phyloP scores from a whole-genome alignment of 2,888 invertebrate genomes.

The Nesidiocoris tenuis region DNA sequence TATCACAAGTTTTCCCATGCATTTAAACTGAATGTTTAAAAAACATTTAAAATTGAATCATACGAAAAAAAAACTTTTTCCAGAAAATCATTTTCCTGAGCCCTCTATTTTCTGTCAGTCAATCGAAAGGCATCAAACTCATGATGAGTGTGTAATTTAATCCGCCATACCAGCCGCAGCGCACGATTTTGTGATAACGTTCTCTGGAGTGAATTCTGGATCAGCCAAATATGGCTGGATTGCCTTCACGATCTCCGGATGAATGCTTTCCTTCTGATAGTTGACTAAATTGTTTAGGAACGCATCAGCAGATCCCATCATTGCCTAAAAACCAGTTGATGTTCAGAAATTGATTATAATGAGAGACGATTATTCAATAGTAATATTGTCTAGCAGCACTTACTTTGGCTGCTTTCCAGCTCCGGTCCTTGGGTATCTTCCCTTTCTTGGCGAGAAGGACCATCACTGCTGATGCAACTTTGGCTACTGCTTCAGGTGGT shows the following conservation, averaged over 20 bases:
- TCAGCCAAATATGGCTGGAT: constrained; percentile 64
- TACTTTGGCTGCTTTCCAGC: constrained; percentile 87
- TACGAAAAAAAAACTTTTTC: neutral
- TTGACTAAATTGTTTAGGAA: constrained; percentile 79
- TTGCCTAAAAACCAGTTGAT: constrained; percentile 58
- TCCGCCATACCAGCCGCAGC: constrained; percentile 71
- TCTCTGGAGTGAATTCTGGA: constrained; percentile 80
- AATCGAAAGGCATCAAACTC: too few species aligned
- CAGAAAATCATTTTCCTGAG: neutral
- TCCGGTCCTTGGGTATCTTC: constrained; percentile 85
- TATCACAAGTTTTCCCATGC: neutral
- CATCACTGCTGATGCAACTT: constrained; percentile 82
- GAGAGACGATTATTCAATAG: too few species aligned
- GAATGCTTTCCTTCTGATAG: constrained; percentile 92
- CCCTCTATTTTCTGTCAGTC: neutral
- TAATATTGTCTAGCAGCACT: neutral
- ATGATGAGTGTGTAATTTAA: too few species aligned
- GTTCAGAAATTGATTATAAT: too few species aligned
- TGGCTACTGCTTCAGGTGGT: constrained; percentile 84
- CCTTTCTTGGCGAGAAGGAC: constrained; percentile 80
- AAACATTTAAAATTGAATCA: neutral
- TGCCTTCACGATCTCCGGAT: constrained; percentile 82
- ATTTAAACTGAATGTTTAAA: neutral
- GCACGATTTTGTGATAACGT: constrained; percentile 78
- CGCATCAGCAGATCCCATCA: constrained; percentile 88